phyloP scores from a whole-genome alignment of 53 echinoderm and acorn worm species.

The Patiria pectinifera region DNA sequence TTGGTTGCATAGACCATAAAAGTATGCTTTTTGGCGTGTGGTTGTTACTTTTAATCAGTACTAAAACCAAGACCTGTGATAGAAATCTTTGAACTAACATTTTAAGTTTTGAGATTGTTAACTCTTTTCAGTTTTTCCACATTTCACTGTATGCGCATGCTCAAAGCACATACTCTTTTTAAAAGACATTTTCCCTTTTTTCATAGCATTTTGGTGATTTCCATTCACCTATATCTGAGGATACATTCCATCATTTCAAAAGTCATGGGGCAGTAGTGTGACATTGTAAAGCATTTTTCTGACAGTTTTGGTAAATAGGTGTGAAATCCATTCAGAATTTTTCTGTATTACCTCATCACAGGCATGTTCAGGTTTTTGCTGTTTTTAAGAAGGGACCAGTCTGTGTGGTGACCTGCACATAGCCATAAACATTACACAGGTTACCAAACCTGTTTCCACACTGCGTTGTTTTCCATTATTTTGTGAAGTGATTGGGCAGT shows the following conservation, averaged over 20 bases:
- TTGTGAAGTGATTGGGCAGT: not conserved
- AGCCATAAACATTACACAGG: not conserved
- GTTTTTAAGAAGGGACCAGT: not conserved
- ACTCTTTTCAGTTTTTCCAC: not conserved
- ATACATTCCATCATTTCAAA: no score
- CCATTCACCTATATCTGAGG: not conserved
- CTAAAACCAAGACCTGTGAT: not conserved
- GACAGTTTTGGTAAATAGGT: no score
- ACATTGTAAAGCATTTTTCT: no score
- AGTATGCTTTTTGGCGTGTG: not conserved
- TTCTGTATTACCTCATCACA: no score
- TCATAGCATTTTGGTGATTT: not conserved
- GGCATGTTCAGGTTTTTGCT: no score
- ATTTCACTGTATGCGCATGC: conserved; percentile 20
- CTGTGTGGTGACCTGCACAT: not conserved
- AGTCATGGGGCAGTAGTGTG: no score
- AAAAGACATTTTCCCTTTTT: no score
- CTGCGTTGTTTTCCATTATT: not conserved
- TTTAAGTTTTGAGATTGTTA: not conserved
- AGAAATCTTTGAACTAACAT: not conserved
- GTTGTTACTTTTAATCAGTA: not conserved
- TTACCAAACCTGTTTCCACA: not conserved
- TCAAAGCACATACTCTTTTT: not conserved
- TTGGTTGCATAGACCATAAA: no score
- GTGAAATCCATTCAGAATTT: no score